phyloP scores from a whole-genome alignment of 2,888 invertebrate species.

The Tipula helvola region DNA sequence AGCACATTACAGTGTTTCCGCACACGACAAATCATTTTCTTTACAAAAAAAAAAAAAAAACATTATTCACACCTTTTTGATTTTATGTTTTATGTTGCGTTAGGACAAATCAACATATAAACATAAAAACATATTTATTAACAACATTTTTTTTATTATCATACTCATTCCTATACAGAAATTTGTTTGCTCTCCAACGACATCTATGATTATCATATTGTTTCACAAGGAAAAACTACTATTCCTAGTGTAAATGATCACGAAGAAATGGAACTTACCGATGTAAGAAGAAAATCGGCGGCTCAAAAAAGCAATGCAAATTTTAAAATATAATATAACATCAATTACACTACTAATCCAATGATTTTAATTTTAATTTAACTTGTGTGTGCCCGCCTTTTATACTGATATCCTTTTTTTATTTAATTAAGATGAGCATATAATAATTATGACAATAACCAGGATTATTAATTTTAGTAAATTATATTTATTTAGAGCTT shows the following conservation, averaged over 20 bases:
- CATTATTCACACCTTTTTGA: neutral
- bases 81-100: slow-evolving; percentile 4
- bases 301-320: neutral
- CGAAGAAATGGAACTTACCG: slow-evolving; percentile 64
- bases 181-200: slow-evolving; percentile 56
- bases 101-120: neutral
- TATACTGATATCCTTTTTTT: neutral
- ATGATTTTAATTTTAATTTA: neutral
- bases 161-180: neutral
- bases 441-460: neutral
- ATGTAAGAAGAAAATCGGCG: slow-evolving; percentile 43
- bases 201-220: slow-evolving; percentile 66
- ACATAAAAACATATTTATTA: neutral
- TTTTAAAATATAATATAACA: neutral
- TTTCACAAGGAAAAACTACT: slow-evolving; percentile 77
- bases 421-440: neutral
- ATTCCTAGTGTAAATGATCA: slow-evolving; percentile 79
- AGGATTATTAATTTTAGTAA: neutral
- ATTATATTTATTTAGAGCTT: slow-evolving; percentile 45
- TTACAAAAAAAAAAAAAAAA: neutral
- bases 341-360: neutral
- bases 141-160: neutral
- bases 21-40: neutral
- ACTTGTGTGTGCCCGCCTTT: neutral
- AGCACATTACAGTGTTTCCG: neutral